Conservation (phyloP, 2,888 invertebrate species). For the Drosophila demipolita region DNA sequence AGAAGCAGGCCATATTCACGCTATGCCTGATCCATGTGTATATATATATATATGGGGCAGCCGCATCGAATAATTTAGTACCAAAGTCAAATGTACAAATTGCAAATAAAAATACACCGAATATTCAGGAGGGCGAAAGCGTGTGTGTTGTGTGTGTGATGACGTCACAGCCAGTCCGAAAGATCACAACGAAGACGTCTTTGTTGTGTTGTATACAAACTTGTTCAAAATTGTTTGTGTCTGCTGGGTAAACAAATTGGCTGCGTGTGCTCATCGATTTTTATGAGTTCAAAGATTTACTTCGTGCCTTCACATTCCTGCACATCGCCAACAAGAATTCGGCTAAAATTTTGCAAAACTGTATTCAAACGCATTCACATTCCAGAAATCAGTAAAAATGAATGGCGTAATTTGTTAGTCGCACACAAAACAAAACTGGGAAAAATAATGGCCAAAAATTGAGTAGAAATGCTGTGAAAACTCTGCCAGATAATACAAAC, state of each 20-base stretch:
- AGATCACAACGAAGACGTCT: slow-evolving; percentile 65
- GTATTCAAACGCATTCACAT: slow-evolving; percentile 56
- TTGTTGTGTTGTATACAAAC: slow-evolving; percentile 30
- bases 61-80: slow-evolving; percentile 38
- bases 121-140: background rate
- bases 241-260: slow-evolving; percentile 67
- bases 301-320: slow-evolving; percentile 70
- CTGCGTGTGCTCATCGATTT: slow-evolving; percentile 80
- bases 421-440: slow-evolving; percentile 29
- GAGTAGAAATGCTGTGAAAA: slow-evolving; percentile 15
- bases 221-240: slow-evolving; percentile 51
- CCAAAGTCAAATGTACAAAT: slow-evolving; percentile 46
- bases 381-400: slow-evolving; percentile 61
- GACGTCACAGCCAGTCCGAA: slow-evolving; percentile 55
- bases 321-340: slow-evolving; percentile 50
- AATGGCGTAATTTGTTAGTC: slow-evolving; percentile 72
- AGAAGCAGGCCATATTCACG: slow-evolving; percentile 31
- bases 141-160: slow-evolving; percentile 26
- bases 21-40: slow-evolving; percentile 28
- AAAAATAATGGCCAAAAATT: slow-evolving; percentile 11
- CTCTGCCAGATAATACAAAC: background rate
- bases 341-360: slow-evolving; percentile 45
- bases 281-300: slow-evolving; percentile 81
- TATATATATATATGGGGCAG: slow-evolving; percentile 18
- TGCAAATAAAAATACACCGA: slow-evolving; percentile 22